A percentile compares a stretch with the other conserved stretches of the same genome.
phyloP scores from a whole-genome alignment of 2,888 invertebrate genomes.

The Dasysyrphus albostriatus region DNA sequence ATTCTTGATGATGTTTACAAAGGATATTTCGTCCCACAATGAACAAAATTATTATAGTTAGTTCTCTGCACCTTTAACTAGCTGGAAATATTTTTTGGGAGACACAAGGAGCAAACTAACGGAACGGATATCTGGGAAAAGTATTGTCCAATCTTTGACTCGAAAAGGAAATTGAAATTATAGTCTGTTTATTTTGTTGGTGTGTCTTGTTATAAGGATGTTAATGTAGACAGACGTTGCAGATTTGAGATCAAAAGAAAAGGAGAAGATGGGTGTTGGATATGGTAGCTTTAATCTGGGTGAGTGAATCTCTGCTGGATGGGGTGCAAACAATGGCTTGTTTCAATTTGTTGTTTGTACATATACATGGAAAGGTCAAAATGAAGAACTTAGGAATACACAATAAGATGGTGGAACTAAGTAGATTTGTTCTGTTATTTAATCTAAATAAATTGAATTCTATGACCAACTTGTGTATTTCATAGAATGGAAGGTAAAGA shows the following conservation, averaged over 20 bases:
- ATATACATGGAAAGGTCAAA: conserved; percentile 38
- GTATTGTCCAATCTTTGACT: conserved; percentile 58
- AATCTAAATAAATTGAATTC: conserved; percentile 19
- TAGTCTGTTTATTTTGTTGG: conserved; percentile 55
- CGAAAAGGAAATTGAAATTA: conserved; percentile 67
- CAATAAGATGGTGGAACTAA: conserved; percentile 64
- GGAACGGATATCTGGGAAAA: conserved; percentile 35
- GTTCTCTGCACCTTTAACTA: conserved; percentile 33
- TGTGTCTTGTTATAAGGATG: conserved; percentile 35
- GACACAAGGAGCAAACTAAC: not conserved
- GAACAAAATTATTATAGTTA: not conserved
- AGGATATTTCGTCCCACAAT: conserved; percentile 14
- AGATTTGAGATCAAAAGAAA: conserved; percentile 21
- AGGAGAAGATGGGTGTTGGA: not conserved
- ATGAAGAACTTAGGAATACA: conserved; percentile 43
- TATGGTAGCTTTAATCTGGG: conserved; percentile 34
- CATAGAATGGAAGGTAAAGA: not conserved
- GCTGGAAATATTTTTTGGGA: conserved; percentile 32
- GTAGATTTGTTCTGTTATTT: conserved; percentile 42
- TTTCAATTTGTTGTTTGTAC: conserved; percentile 66
- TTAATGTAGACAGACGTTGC: conserved; percentile 15
- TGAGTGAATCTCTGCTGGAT: conserved; percentile 40
- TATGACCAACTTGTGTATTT: not conserved
- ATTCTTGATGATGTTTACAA: conserved; percentile 29
- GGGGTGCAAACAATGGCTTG: conserved; percentile 58